Evolutionary conservation across 2,888 invertebrate species (phyloP), one percentile per base, ranked within the genome.

Genomic region (Leucophenga montana): DNA sequence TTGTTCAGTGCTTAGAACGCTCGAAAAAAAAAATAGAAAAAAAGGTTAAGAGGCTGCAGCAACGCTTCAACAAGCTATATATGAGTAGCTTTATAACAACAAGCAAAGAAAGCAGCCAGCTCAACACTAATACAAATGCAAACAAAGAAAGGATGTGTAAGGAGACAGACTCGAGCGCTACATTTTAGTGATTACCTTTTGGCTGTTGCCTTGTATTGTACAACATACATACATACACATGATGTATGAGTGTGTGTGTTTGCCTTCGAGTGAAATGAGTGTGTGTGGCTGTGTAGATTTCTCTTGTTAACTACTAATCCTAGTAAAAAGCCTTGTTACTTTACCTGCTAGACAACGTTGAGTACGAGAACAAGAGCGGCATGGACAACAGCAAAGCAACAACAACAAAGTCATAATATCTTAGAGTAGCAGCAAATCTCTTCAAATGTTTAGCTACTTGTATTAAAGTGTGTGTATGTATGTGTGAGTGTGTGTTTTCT

Each of bases 231-330:
- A n/a, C n/a, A n/a, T n/a, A n/a, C 39, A n/a, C 44, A 39, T 61
- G 44, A 44, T 64, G 39, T 39, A 33, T 31, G 18, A 5, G 5
- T n/a, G 5, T 31, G 33, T 44, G n/a, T 14, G 33, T 27, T 8
- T 57, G 18, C 53, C 57, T 18, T 27, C 27, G 27, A 27, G 27
- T 27, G 27, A 27, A 27, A 27, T 50, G 53, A 66, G 61, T 61
- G 20, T 31, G 18, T 39, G 39, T n/a, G 14, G 31, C 18, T 44
- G 31, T 33, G 33, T 27, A 5, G 39, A 13, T 46, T 64, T 20
- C 84, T 82, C 77, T 83, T 82, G 78, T 82, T 82, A 85, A 78
- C 82, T 83, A 83, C 82, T 85, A 85, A 83, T 83, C 84, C 84
- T 79, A 77, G 85, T 83, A 82, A 80, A 82, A 82, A 82, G 82